Base-by-base conservation (phyloP, 2,797 vertebrate species). In the Acanthornis magna region DNA sequence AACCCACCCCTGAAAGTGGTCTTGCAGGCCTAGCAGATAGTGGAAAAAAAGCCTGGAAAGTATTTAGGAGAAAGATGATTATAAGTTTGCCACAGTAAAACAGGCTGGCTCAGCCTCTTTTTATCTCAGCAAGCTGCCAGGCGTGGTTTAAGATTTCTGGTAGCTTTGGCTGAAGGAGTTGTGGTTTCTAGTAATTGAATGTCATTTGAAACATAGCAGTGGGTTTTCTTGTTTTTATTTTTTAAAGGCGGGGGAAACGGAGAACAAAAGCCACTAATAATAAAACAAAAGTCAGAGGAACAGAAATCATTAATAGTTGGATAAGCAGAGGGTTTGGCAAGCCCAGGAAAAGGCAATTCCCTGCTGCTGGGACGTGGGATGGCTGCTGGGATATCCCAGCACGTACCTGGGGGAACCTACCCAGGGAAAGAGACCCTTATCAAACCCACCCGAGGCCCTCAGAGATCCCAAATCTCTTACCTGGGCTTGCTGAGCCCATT, bases 41-140 rank as follows among this genome's bases (percentile, higher is more conserved):
- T 96, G 97, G 89, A 95, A 85, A 97, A 42, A 97, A 97, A 95
- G 89, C 94, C 93, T 97, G 97, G 97, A 97, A 98, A 96, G 96
- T 97, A 97, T 97, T 97, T 94, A 88, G 85, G 94, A 86, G 91
- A 93, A 86, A 82, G 81, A 86, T 95, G 91, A 97, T 96, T 96
- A 87, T 54, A 91, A 96, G 68, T 94, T 85, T 97, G 91, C 94
- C 90, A 60, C 90, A 93, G 92, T 30, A 95, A 88, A 95, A 82
- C 36, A 93, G 88, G 95, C 95, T 97, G 85, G 73, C 97, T 96
- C 97, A 96, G 95, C 97, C 96, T 84, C 81, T 97, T 96, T 97
- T 91, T 97, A 81, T 96, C 88, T 85, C 84, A 94, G 96, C 47
- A 86, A 82, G 61, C 93, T 97, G 97, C 97, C 97, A 97, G 96